A percentile compares a stretch with the other conserved stretches of the same genome.
Evolutionary conservation across 2,888 invertebrate species (phyloP).

Genomic region (Aleiodes testaceus): DNA sequence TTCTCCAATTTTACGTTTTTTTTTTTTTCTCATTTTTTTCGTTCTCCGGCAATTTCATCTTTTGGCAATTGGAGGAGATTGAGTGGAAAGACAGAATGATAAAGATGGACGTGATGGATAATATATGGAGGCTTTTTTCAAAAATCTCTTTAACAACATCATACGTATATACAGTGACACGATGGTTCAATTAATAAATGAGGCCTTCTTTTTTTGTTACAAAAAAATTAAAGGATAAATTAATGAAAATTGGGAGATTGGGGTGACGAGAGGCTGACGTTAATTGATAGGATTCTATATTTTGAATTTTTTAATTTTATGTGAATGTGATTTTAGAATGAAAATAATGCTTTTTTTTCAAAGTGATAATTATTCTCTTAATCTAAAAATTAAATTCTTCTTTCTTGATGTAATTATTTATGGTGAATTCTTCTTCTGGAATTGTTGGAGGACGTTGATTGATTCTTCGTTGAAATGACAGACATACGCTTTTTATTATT

Average conservation of each 20-base stretch:
- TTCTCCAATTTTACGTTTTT: background rate
- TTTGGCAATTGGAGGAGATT: slow-evolving; percentile 13
- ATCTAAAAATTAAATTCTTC: too few species aligned
- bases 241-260: slow-evolving; percentile 1
- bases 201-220: background rate
- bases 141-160: background rate
- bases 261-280: slow-evolving; percentile 16
- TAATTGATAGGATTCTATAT: slow-evolving; percentile 15
- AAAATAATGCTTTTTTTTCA: too few species aligned
- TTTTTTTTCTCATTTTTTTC: slow-evolving; percentile 19
- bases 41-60: slow-evolving; percentile 9
- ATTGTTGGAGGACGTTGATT: too few species aligned
- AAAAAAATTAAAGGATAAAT: slow-evolving; percentile 13
- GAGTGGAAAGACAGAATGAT: slow-evolving; percentile 13
- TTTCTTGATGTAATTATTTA: too few species aligned
- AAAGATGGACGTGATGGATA: slow-evolving; percentile 25
- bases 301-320: background rate
- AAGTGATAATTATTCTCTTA: too few species aligned
- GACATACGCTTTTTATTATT: too few species aligned
- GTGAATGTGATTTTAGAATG: too few species aligned
- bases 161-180: slow-evolving; percentile 18
- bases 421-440: too few species aligned
- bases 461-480: too few species aligned
- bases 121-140: background rate
- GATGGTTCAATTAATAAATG: background rate